Evolutionary conservation across 2,797 vertebrate species (phyloP).

Genomic region (Rhinophrynus dorsalis): DNA sequence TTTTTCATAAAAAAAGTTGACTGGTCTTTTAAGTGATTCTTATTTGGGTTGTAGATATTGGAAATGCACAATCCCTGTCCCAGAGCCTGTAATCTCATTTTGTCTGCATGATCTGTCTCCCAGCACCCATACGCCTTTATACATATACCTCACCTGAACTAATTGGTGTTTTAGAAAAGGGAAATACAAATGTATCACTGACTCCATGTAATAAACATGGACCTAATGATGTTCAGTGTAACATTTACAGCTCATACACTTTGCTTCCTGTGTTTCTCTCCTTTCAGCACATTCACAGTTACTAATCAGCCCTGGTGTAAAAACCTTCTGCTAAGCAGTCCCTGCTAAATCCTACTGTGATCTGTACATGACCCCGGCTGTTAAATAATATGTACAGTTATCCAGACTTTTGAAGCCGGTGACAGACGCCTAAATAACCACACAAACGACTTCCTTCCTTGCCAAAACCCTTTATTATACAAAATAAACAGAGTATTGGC

Average conservation of each 20-base stretch:
- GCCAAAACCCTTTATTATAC: slow-evolving; percentile 46
- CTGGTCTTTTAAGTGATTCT: too few relatives aligned
- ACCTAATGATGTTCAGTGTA: neutral
- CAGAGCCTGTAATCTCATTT: too few relatives aligned
- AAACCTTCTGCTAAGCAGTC: slow-evolving; percentile 1
- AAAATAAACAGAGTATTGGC: slow-evolving; percentile 38
- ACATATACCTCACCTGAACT: too few relatives aligned
- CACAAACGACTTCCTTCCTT: slow-evolving; percentile 46
- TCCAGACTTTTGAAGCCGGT: slow-evolving; percentile 46
- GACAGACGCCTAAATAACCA: slow-evolving; percentile 48
- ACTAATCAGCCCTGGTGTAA: slow-evolving; percentile 18
- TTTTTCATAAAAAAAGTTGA: too few relatives aligned
- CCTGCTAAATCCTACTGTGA: slow-evolving; percentile 28
- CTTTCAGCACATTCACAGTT: slow-evolving; percentile 19
- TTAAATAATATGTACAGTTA: slow-evolving; percentile 36
- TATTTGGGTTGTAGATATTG: too few relatives aligned
- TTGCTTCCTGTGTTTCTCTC: neutral
- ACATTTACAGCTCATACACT: too few relatives aligned
- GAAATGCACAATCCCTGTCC: too few relatives aligned
- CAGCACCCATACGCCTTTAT: too few relatives aligned
- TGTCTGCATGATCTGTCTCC: too few relatives aligned
- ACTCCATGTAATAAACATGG: slow-evolving; percentile 11
- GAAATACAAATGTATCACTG: too few relatives aligned
- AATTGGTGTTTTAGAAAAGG: too few relatives aligned
- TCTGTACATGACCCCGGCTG: slow-evolving; percentile 36